Percentiles rank a stretch among this genome's conserved stretches.
Evolutionary conservation across 1,140 invertebrate species (phyloP).

Genomic region (Hycleus phaleratus): DNA sequence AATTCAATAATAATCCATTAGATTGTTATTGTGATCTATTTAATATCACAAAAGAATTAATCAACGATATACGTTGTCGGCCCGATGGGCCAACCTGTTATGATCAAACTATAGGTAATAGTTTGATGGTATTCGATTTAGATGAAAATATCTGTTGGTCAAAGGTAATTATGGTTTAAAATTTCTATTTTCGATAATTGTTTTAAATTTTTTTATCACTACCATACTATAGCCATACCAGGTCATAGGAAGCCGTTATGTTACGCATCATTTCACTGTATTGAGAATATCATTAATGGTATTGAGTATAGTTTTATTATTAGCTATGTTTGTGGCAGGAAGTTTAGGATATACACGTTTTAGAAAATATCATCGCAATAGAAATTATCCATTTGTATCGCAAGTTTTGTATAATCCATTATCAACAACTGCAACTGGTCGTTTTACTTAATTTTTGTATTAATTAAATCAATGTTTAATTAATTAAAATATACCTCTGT

Average conservation of each 20-base stretch:
- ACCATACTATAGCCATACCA: too few relatives aligned
- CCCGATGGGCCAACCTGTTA: conserved; percentile 29
- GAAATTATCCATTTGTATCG: neutral
- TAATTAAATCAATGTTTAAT: neutral
- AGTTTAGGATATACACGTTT: neutral
- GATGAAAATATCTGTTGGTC: conserved; percentile 17
- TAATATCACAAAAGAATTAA: conserved; percentile 27
- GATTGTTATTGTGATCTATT: conserved; percentile 50
- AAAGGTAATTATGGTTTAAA: neutral
- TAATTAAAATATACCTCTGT: conserved; percentile 42
- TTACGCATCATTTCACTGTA: conserved; percentile 1
- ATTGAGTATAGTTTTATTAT: neutral
- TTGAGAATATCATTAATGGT: conserved; percentile 2
- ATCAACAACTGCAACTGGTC: neutral
- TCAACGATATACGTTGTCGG: conserved; percentile 20
- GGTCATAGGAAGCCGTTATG: too few relatives aligned
- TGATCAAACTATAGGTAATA: conserved; percentile 13
- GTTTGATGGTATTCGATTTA: conserved; percentile 18
- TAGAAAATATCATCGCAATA: conserved; percentile 1
- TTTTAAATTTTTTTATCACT: too few relatives aligned
- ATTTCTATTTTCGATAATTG: too few relatives aligned
- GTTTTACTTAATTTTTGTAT: neutral
- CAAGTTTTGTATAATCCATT: conserved; percentile 3
- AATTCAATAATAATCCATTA: conserved; percentile 51
- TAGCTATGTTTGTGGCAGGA: neutral